Base-by-base conservation (phyloP, 2,797 vertebrate species). In the Leptatherina wallacei region DNA sequence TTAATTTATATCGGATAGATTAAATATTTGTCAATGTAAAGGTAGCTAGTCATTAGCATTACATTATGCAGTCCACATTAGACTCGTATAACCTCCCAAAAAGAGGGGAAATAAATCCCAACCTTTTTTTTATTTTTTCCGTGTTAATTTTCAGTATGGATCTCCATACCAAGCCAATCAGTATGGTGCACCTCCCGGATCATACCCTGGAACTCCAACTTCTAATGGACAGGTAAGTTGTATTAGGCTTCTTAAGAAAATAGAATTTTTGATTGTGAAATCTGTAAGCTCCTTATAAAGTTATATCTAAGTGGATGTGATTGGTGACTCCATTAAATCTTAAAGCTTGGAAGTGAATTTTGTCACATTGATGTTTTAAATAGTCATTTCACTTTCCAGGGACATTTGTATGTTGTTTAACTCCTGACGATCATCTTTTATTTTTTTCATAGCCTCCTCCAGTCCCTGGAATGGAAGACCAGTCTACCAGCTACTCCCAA, bases 401-500 rank as follows among this genome's bases (percentile, higher is more conserved):
- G 2, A 63, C 40, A 42, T 70, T 10, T 59, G 27, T 56, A 36
- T 24, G 14, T 22, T 33, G 0, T 14, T 62, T 22, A 2, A 40
- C 6, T 54, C 12, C 10, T 4, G 13, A 67, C 27, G 14, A 5
- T 35, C 30, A 32, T 32, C 30, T 32, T 32, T 32, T 32, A 32
- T 33, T 54, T 6, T 63, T n/a, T 81, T 78, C 10, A 24, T 20
- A 93, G 95, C 89, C 94, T 88, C 76, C 92, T 75, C 63, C 91
- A 35, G 92, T 96, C 86, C 84, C 96, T 88, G 89, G 95, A 92
- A 74, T 95, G 92, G 88, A 95, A 89, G 94, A 94, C 66, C 93
- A 94, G 80, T 80, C 93, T 13, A 70, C 92, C 79, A 77, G 36
- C 77, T 95, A 95, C 3, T 87, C 88, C 85, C 94, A 90, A 90